A percentile compares a stretch with the other conserved stretches of the same genome.
Evolutionary conservation across 2,797 vertebrate genomes (phyloP).

Genomic region (Tachyglossus aculeatus): DNA sequence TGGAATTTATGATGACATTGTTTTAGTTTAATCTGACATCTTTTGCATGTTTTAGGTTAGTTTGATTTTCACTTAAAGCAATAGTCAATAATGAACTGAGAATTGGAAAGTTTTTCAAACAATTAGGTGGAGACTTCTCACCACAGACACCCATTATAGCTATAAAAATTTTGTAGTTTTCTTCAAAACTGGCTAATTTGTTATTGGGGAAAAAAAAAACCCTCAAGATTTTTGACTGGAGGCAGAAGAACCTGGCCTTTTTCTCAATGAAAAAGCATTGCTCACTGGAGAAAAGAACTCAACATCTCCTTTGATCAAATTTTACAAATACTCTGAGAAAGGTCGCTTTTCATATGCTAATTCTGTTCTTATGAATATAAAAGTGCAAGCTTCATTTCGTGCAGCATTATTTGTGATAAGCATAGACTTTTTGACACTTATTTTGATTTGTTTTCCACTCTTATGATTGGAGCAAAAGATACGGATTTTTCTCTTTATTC

Average conservation of each 20-base stretch:
- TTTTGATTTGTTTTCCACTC: too few relatives aligned
- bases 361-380: conserved; percentile 45
- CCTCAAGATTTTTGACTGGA: conserved; percentile 36
- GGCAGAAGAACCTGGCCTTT: conserved; percentile 30
- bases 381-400: conserved; percentile 30
- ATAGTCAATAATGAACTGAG: conserved; percentile 54
- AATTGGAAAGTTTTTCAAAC: conserved; percentile 54
- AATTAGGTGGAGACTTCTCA: conserved; percentile 28
- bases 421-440: too few relatives aligned
- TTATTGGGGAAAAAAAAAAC: conserved; percentile 39
- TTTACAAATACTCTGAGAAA: conserved; percentile 38
- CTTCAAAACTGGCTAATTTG: conserved; percentile 30
- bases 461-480: too few relatives aligned
- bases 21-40: conserved; percentile 69
- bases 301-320: conserved; percentile 42
- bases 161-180: conserved; percentile 31
- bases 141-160: conserved; percentile 29
- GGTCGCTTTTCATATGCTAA: conserved; percentile 28
- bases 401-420: conserved; percentile 33
- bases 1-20: conserved; percentile 68
- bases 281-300: conserved; percentile 1
- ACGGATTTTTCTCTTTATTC: too few relatives aligned
- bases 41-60: conserved; percentile 67
- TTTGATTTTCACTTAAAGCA: conserved; percentile 63
- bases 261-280: conserved; percentile 4